Conservation (phyloP, 2,888 invertebrate species). For the Phrixothrix hirtus region DNA sequence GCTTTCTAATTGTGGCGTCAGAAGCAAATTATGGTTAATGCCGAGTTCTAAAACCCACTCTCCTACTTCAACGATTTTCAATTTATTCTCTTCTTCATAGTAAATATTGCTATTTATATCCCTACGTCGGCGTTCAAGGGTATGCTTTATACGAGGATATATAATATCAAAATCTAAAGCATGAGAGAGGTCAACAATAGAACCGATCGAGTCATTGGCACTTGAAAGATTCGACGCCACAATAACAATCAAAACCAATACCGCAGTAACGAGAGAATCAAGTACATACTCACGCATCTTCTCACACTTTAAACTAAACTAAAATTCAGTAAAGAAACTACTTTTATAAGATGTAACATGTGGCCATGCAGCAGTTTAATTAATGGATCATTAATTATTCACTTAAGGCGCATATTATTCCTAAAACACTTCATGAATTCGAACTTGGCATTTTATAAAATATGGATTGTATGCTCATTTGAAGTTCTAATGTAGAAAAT, state of each 20-base stretch:
- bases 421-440: background rate
- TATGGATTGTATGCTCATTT: too few relatives aligned
- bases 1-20: slow-evolving; percentile 40
- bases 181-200: slow-evolving; percentile 16
- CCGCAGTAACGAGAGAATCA: slow-evolving; percentile 4
- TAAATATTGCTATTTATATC: slow-evolving; percentile 38
- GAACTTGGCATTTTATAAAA: background rate
- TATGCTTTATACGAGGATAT: slow-evolving; percentile 39
- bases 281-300: slow-evolving; percentile 11
- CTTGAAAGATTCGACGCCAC: slow-evolving; percentile 1
- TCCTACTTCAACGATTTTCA: slow-evolving; percentile 43
- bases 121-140: slow-evolving; percentile 31
- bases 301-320: slow-evolving; percentile 10
- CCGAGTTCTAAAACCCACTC: slow-evolving; percentile 45
- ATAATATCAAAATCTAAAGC: slow-evolving; percentile 35
- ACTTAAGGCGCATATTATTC: slow-evolving; percentile 9
- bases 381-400: slow-evolving; percentile 18
- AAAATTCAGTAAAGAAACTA: slow-evolving; percentile 5
- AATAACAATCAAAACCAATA: slow-evolving; percentile 2
- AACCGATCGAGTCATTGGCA: slow-evolving; percentile 6
- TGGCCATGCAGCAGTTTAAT: slow-evolving; percentile 10
- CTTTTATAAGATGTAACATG: slow-evolving; percentile 20
- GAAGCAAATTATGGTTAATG: slow-evolving; percentile 41
- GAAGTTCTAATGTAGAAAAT: too few relatives aligned
- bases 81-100: slow-evolving; percentile 37